Conservation (phyloP, 1,140 invertebrate species). For the Papilio helenus region DNA sequence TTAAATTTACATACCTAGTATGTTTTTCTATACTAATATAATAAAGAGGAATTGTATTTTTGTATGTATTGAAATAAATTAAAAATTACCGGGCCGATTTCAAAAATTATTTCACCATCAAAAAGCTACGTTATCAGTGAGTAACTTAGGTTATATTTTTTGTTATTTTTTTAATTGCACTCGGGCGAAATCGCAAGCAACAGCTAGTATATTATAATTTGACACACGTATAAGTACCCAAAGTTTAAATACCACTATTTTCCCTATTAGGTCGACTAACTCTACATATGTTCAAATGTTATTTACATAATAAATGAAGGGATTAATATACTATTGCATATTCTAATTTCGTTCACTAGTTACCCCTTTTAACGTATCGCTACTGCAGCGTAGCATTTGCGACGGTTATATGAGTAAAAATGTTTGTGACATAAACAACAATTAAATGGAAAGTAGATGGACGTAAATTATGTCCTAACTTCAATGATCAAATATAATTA, state of each 20-base stretch:
- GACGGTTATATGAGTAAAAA: background rate
- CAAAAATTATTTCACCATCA: too few relatives aligned
- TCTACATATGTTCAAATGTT: background rate
- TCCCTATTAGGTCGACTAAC: background rate
- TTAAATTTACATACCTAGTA: background rate
- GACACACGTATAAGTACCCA: background rate
- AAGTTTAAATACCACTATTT: background rate
- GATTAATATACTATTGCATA: background rate
- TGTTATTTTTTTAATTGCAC: too few relatives aligned
- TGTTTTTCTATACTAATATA: too few relatives aligned
- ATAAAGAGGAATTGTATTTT: too few relatives aligned
- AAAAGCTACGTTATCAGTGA: too few relatives aligned
- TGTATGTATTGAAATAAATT: too few relatives aligned
- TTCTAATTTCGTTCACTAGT: background rate
- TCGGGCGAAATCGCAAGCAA: too few relatives aligned
- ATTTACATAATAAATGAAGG: slow-evolving; percentile 9
- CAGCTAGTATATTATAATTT: too few relatives aligned
- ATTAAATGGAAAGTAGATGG: background rate
- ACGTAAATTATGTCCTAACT: background rate
- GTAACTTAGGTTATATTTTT: too few relatives aligned
- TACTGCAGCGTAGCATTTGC: background rate
- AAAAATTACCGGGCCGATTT: too few relatives aligned
- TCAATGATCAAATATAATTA: too few relatives aligned
- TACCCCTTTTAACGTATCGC: background rate
- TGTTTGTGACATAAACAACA: background rate